A percentile compares a stretch with the other conserved stretches of the same genome.
These are phyloP conservation scores for Phalera bucephala DNA, from an alignment of 2,888 invertebrate genomes.

Conservation along the genomic window DNA sequence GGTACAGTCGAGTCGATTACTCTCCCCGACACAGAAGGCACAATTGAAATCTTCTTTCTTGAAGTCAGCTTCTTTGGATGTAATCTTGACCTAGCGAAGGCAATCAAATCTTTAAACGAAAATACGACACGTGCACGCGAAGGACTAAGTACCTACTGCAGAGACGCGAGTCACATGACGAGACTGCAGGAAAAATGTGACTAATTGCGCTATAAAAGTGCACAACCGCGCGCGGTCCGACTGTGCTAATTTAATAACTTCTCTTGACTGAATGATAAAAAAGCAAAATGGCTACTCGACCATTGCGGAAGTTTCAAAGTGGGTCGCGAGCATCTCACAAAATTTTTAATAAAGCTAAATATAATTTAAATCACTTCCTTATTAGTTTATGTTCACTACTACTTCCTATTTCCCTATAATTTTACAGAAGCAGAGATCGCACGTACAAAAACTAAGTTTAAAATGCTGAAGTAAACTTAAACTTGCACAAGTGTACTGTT, in stretches of 20 bases:
- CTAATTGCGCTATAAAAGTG: conserved; percentile 32
- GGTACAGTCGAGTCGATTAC: conserved; percentile 85
- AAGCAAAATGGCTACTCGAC: conserved; percentile 55
- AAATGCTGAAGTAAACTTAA: conserved; percentile 52
- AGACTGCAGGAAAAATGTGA: conserved; percentile 48
- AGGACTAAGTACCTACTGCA: conserved; percentile 18
- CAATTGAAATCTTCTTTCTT: conserved; percentile 31
- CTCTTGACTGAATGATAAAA: conserved; percentile 29
- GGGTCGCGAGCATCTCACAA: conserved; percentile 67
- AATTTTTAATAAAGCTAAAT: conserved; percentile 28
- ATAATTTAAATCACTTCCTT: conserved; percentile 45
- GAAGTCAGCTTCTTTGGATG: conserved; percentile 15
- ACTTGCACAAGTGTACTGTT: conserved; percentile 50
- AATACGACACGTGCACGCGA: conserved; percentile 28
- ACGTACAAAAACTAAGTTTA: conserved; percentile 42
- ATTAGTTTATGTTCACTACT: conserved; percentile 45
- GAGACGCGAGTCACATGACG: conserved; percentile 53
- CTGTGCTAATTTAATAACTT: conserved; percentile 24
- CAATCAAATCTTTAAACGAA: conserved; percentile 38
- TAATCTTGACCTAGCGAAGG: conserved; percentile 39
- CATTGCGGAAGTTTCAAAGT: conserved; percentile 72
- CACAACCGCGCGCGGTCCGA: conserved; percentile 33
- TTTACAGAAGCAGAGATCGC: conserved; percentile 27
- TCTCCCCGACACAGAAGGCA: conserved; percentile 85
- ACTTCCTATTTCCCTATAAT: conserved; percentile 30